Base-by-base conservation (phyloP, 2,888 invertebrate genomes). In the Lacanobia wlatinum region DNA sequence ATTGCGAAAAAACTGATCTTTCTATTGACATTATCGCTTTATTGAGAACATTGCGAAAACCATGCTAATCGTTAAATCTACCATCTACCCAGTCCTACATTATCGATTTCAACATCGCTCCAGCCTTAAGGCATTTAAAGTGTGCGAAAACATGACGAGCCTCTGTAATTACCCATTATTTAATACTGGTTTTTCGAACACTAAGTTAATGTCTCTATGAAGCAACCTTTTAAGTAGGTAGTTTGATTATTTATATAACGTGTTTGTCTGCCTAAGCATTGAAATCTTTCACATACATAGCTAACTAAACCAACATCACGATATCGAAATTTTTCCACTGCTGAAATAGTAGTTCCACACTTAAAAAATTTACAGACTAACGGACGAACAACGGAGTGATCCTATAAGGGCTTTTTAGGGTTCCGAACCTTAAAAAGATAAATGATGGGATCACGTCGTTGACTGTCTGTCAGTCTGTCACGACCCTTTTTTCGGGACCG, bases 131-230 rank as follows among this genome's bases (percentile, higher is more conserved):
- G 1, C 21, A 28, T n/a, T 64, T 50, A 28, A 16, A 48, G 56
- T 46, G 14, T 1, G 38, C 21, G 21, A 55, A 68, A 50, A 56
- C 16, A n/a, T 56, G 5, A 46, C 43, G 34, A 43, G n/a, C 18
- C 14, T 21, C 34, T 28, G 14, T 50, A 16, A 10, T 43, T 67
- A 40, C 21, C 3, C n/a, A 56, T 48, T 48, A 65, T 48, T 74
- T 50, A 52, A 63, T 38, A 7, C 21, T 75, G 2, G 4, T 6
- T 34, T 21, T 76, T 38, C 14, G 21, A 14, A 18, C 9, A 40
- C 6, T 58, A 76, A 40, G 67, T 66, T 65, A 75, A 50, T 56
- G 56, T 10, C 7, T 58, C 14, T 76, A 23, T 56, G n/a, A 46
- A 68, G 34, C 52, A 76, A 58, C 56, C 76, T n/a, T 75, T 10